A percentile compares a stretch with the other conserved stretches of the same genome.
Conservation (phyloP, 2,797 vertebrate species). For the Telmatherina bonti region DNA sequence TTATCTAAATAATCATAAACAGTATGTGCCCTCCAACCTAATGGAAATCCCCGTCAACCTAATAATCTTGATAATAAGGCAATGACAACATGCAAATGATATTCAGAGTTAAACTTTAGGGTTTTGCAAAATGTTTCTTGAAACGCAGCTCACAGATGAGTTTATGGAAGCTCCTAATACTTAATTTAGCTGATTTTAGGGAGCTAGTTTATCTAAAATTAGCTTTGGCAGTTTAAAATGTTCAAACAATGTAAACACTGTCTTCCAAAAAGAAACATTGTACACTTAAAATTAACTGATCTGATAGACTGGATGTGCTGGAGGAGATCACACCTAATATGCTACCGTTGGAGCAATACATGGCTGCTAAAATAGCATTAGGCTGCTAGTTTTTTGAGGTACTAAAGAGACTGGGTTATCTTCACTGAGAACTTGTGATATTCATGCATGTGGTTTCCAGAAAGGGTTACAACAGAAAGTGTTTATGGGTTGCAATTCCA, state of each 20-base stretch:
- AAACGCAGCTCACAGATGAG: too few species aligned
- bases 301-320: too few species aligned
- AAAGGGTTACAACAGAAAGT: neutral
- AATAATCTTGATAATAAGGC: neutral
- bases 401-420: neutral
- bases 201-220: neutral
- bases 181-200: neutral
- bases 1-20: neutral
- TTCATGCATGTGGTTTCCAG: neutral
- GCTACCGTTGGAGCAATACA: too few species aligned
- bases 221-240: neutral
- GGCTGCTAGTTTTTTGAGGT: neutral
- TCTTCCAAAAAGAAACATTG: neutral
- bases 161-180: too few species aligned
- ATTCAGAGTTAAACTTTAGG: neutral
- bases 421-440: too few species aligned
- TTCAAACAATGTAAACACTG: neutral
- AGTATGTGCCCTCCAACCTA: slow-evolving; percentile 15
- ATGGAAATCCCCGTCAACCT: slow-evolving; percentile 37
- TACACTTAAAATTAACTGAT: too few species aligned
- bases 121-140: neutral
- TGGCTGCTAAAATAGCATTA: neutral
- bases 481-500: neutral
- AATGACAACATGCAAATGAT: neutral
- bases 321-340: neutral